These are phyloP conservation scores for Diabrotica virgifera DNA, from an alignment of 1,140 invertebrate species.

Conservation along the genomic window DNA sequence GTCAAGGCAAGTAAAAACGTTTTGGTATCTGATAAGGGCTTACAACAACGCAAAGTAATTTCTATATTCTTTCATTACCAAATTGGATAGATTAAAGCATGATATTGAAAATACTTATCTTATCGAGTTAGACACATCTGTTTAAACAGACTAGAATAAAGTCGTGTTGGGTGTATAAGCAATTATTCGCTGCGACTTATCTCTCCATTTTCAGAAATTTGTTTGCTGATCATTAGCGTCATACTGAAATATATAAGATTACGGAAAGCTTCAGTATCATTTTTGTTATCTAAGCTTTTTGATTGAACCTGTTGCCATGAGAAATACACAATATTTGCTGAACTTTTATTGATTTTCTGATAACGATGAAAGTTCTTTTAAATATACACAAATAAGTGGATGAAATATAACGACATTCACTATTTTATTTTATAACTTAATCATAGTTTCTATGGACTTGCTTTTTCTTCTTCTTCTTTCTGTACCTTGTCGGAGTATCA, in stretches of 20 bases:
- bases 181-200: conserved; percentile 9
- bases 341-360: too few species aligned
- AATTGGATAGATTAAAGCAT: conserved; percentile 16
- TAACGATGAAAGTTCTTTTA: too few species aligned
- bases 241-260: conserved; percentile 13
- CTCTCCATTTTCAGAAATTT: conserved; percentile 9
- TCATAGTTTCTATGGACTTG: too few species aligned
- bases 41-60: conserved; percentile 11
- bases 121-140: conserved; percentile 23
- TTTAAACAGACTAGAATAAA: conserved; percentile 16
- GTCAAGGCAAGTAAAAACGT: not conserved
- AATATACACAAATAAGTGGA: too few species aligned
- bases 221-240: conserved; percentile 12
- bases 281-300: not conserved
- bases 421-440: too few species aligned
- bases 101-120: conserved; percentile 26
- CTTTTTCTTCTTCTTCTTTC: too few species aligned
- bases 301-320: not conserved
- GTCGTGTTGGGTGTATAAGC: conserved; percentile 10
- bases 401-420: too few species aligned
- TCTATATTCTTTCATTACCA: conserved; percentile 20
- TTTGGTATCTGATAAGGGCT: conserved; percentile 13
- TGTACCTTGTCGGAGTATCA: too few species aligned
- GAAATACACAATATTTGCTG: too few species aligned
- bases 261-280: not conserved